These are phyloP conservation scores for Sebastes minor DNA, from an alignment of 2,797 vertebrate genomes.

Conservation along the genomic window DNA sequence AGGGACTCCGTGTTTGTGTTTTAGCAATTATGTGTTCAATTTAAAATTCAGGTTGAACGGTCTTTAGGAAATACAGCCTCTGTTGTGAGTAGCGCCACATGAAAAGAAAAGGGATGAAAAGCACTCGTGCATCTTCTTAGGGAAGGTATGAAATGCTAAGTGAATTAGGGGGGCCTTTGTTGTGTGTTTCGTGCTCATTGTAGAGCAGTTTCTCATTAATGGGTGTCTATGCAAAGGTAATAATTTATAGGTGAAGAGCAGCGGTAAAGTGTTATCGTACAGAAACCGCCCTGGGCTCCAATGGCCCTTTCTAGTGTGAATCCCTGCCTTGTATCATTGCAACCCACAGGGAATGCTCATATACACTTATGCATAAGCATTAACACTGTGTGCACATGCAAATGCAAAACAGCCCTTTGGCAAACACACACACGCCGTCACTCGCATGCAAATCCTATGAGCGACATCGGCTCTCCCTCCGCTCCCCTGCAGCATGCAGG, in stretches of 20 bases:
- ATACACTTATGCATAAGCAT: slow-evolving; percentile 4
- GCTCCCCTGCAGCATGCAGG: slow-evolving; percentile 23
- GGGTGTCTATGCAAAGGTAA: slow-evolving; percentile 20
- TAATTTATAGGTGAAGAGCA: slow-evolving; percentile 20
- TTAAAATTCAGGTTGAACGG: slow-evolving; percentile 8
- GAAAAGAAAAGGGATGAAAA: slow-evolving; percentile 60
- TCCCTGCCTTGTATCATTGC: slow-evolving; percentile 26
- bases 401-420: slow-evolving; percentile 62
- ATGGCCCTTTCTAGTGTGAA: slow-evolving; percentile 39
- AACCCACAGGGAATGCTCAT: slow-evolving; percentile 20
- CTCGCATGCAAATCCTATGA: slow-evolving; percentile 73
- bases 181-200: slow-evolving; percentile 55
- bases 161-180: slow-evolving; percentile 65
- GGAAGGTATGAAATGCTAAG: slow-evolving; percentile 45
- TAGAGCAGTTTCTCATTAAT: slow-evolving; percentile 58
- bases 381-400: slow-evolving; percentile 42
- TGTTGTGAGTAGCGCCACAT: slow-evolving; percentile 29
- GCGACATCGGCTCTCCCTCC: slow-evolving; percentile 21
- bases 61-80: background rate
- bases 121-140: slow-evolving; percentile 48
- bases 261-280: slow-evolving; percentile 15
- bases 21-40: background rate
- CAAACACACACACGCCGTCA: slow-evolving; percentile 19
- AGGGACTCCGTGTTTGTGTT: background rate
- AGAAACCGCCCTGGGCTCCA: slow-evolving; percentile 23